Conservation (phyloP, 2,113 vertebrate genomes). For the Scopus umbretta region DNA sequence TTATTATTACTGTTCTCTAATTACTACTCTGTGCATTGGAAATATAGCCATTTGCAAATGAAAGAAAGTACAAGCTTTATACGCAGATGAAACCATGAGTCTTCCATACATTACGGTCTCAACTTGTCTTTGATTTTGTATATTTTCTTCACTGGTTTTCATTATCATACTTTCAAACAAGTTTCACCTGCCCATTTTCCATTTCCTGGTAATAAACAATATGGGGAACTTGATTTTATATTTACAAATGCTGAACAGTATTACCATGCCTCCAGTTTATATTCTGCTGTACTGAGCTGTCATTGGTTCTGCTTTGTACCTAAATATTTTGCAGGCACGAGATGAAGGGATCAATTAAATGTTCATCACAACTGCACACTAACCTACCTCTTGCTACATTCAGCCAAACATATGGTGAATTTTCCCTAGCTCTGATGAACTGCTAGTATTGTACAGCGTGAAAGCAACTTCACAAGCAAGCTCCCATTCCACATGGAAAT, state of each 20-base stretch:
- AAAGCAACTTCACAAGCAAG: not conserved
- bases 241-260: conserved; percentile 3
- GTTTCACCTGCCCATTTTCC: not conserved
- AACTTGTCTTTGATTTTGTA: not conserved
- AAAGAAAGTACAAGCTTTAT: not conserved
- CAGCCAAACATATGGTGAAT: not conserved
- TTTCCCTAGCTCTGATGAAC: not conserved
- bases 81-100: not conserved
- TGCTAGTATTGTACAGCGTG: not conserved
- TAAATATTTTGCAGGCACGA: not conserved
- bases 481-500: not conserved
- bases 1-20: not conserved
- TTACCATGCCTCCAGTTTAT: not conserved
- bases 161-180: not conserved
- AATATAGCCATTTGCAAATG: not conserved
- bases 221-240: not conserved
- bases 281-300: not conserved
- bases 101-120: not conserved
- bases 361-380: not conserved
- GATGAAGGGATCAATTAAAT: not conserved
- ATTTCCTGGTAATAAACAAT: conserved; percentile 11
- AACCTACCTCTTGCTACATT: not conserved
- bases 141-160: not conserved
- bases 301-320: not conserved
- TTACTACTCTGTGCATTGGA: not conserved